Evolutionary conservation across 2,113 vertebrate genomes (phyloP).

Genomic region (Gobius niger): DNA sequence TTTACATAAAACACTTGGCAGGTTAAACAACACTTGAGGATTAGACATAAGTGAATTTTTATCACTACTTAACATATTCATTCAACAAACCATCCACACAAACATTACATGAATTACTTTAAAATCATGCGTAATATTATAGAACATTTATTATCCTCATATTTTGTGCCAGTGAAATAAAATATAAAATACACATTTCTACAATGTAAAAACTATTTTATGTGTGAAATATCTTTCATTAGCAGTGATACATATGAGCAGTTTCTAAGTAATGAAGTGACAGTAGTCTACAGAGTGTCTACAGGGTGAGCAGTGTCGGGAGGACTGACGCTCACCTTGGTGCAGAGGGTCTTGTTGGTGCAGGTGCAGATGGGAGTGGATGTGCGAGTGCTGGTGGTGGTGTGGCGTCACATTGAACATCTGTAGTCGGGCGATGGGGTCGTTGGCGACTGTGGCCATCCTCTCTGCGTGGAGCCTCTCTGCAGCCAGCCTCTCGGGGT

Average conservation of each 20-base stretch:
- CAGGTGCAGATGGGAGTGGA: slow-evolving; percentile 98
- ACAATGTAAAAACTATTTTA: not conserved
- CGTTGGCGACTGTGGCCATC: slow-evolving; percentile 94
- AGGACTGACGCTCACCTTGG: slow-evolving; percentile 86
- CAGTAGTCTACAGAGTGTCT: too few relatives aligned
- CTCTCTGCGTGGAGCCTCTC: slow-evolving; percentile 94
- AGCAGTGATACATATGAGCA: not conserved
- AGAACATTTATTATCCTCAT: not conserved
- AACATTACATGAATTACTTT: not conserved
- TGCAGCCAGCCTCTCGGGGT: slow-evolving; percentile 93
- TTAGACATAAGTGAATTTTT: not conserved
- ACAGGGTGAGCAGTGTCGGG: not conserved
- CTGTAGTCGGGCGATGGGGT: slow-evolving; percentile 94
- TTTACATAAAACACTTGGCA: too few relatives aligned
- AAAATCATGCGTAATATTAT: not conserved
- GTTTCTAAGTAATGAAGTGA: not conserved
- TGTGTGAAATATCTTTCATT: not conserved
- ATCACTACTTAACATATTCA: not conserved
- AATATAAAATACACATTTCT: not conserved
- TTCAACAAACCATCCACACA: not conserved
- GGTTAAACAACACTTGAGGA: too few relatives aligned
- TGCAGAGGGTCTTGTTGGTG: slow-evolving; percentile 98
- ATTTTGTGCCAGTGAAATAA: not conserved
- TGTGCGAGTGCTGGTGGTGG: slow-evolving; percentile 98
- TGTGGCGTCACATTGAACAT: slow-evolving; percentile 99